phyloP scores from a whole-genome alignment of 2,888 invertebrate species.

The Leucophenga maculata region DNA sequence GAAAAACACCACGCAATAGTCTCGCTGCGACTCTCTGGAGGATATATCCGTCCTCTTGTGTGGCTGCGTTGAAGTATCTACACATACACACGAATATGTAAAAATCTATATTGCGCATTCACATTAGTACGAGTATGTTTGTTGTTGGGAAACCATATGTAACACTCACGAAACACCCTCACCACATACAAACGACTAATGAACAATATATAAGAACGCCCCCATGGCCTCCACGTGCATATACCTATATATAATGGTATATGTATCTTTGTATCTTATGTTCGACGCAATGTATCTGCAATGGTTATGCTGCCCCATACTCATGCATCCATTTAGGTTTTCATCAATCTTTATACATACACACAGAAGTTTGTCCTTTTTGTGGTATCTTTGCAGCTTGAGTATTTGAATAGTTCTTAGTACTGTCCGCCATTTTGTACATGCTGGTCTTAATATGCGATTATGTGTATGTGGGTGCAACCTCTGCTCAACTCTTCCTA shows the following conservation, averaged over 20 bases:
- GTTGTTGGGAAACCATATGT: conserved; percentile 19
- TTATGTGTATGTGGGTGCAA: conserved; percentile 2
- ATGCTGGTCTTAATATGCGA: neutral
- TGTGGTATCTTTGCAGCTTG: conserved; percentile 6
- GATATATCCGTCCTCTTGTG: too few species aligned
- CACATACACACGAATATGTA: neutral
- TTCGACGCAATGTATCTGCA: too few species aligned
- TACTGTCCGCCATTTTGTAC: conserved; percentile 1
- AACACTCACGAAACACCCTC: neutral
- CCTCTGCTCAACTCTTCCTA: neutral
- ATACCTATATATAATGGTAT: too few species aligned
- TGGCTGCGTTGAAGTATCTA: neutral
- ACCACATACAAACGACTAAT: too few species aligned
- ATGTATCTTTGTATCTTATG: too few species aligned
- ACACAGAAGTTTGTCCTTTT: neutral
- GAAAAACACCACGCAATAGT: too few species aligned
- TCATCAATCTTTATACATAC: too few species aligned
- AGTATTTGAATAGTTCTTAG: neutral
- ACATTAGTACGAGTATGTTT: neutral
- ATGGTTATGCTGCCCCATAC: too few species aligned
- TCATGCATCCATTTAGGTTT: too few species aligned
- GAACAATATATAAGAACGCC: too few species aligned
- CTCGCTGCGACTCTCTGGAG: too few species aligned
- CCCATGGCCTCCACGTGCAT: too few species aligned
- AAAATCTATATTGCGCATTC: neutral